Evolutionary conservation across 2,797 vertebrate species (phyloP).

Genomic region (Typhlichthys eigenmanni): DNA sequence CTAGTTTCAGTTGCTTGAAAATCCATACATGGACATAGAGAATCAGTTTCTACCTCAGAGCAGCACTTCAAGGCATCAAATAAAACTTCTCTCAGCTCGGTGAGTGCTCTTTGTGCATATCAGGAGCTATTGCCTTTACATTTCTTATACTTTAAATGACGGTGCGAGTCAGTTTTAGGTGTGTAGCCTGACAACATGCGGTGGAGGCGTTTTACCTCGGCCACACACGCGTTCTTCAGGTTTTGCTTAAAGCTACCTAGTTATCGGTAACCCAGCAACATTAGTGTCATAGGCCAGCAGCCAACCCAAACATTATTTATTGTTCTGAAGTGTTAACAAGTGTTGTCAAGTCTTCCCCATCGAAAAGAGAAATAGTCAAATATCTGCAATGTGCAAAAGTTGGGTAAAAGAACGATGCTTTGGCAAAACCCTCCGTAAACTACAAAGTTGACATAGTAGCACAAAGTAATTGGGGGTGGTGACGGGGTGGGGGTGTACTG

Average conservation of each 20-base stretch:
- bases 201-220: constrained; percentile 1
- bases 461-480: neutral
- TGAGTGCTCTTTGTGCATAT: constrained; percentile 24
- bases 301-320: constrained; percentile 43
- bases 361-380: constrained; percentile 29
- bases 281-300: constrained; percentile 26
- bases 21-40: neutral
- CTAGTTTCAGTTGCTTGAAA: neutral
- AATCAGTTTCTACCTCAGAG: constrained; percentile 9
- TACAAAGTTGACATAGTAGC: neutral
- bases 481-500: neutral
- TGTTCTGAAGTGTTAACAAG: constrained; percentile 38
- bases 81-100: constrained; percentile 17
- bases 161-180: constrained; percentile 15
- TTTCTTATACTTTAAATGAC: no score
- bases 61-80: constrained; percentile 5
- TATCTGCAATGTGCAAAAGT: constrained; percentile 12
- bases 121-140: neutral
- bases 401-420: constrained; percentile 36
- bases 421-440: constrained; percentile 26
- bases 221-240: no score
- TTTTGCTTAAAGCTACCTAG: constrained; percentile 31
- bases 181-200: constrained; percentile 4
- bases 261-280: constrained; percentile 33
- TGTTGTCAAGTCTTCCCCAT: constrained; percentile 39